Percentiles rank a stretch among this genome's conserved stretches.
These are phyloP conservation scores for Acanthoscelides obtectus DNA, from an alignment of 2,888 invertebrate genomes.

Conservation along the genomic window DNA sequence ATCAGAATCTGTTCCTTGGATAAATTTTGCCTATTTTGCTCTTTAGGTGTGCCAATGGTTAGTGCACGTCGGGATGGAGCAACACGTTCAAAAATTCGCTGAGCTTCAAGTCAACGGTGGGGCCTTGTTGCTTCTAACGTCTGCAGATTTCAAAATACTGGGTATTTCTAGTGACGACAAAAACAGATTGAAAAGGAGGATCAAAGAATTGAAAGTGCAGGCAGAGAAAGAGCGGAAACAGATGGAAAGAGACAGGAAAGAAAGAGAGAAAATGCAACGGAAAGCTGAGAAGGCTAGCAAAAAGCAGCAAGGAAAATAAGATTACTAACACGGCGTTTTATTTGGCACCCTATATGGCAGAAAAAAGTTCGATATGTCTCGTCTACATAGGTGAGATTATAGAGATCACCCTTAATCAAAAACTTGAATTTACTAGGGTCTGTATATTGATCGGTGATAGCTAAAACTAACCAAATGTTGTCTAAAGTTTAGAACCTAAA, in stretches of 20 bases:
- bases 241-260: constrained; percentile 79
- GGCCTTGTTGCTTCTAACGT: constrained; percentile 81
- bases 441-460: too few relatives aligned
- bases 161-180: constrained; percentile 78
- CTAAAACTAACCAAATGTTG: too few relatives aligned
- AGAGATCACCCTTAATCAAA: too few relatives aligned
- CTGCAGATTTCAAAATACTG: constrained; percentile 84
- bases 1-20: too few relatives aligned
- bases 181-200: constrained; percentile 75
- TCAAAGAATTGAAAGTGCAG: constrained; percentile 76
- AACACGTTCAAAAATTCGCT: constrained; percentile 81
- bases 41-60: constrained; percentile 89
- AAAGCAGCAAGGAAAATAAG: constrained; percentile 53
- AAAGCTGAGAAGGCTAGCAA: constrained; percentile 72
- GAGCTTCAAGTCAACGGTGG: constrained; percentile 86
- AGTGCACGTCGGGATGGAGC: constrained; percentile 74
- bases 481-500: too few relatives aligned
- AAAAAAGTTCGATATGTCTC: background rate
- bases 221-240: constrained; percentile 67
- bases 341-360: background rate
- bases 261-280: constrained; percentile 77
- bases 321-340: background rate
- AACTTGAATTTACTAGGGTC: too few relatives aligned
- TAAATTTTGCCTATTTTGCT: constrained; percentile 3
- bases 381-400: background rate